A percentile compares a stretch with the other conserved stretches of the same genome.
Evolutionary conservation across 1,140 invertebrate genomes (phyloP).

Genomic region (Philotrypesis tridentata): DNA sequence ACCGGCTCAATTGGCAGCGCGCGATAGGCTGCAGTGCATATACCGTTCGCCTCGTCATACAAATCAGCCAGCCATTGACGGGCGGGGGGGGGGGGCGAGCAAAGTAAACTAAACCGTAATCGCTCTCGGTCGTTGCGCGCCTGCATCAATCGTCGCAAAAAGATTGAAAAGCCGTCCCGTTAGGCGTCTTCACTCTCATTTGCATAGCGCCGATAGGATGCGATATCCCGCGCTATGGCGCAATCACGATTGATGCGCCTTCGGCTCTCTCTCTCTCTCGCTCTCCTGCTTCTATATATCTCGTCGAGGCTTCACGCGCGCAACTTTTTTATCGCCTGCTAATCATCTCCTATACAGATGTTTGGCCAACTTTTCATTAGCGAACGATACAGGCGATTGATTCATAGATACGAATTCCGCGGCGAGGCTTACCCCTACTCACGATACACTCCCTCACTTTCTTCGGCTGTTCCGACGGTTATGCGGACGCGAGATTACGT

Average conservation of each 20-base stretch:
- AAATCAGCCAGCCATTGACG: slow-evolving; percentile 27
- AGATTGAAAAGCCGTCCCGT: slow-evolving; percentile 14
- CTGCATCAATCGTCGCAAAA: slow-evolving; percentile 18
- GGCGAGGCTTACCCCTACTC: too few relatives aligned
- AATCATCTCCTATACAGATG: too few relatives aligned
- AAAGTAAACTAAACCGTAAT: slow-evolving; percentile 36
- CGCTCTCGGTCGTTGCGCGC: slow-evolving; percentile 19
- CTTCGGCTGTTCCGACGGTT: too few relatives aligned
- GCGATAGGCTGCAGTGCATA: background rate
- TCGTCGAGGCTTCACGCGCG: too few relatives aligned
- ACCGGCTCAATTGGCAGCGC: background rate
- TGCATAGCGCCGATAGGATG: background rate
- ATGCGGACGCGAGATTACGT: too few relatives aligned
- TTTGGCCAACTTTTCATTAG: too few relatives aligned
- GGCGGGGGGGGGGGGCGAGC: background rate
- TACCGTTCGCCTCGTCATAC: slow-evolving; percentile 1
- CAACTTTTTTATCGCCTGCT: too few relatives aligned
- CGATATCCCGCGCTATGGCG: background rate
- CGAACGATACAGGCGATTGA: too few relatives aligned
- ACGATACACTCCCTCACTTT: too few relatives aligned
- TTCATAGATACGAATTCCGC: too few relatives aligned
- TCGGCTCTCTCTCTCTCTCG: background rate
- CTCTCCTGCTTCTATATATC: too few relatives aligned
- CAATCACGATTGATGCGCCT: slow-evolving; percentile 11
- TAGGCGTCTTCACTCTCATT: slow-evolving; percentile 30